Conservation (phyloP, 2,113 vertebrate genomes). For the Larimichthys polyactis region DNA sequence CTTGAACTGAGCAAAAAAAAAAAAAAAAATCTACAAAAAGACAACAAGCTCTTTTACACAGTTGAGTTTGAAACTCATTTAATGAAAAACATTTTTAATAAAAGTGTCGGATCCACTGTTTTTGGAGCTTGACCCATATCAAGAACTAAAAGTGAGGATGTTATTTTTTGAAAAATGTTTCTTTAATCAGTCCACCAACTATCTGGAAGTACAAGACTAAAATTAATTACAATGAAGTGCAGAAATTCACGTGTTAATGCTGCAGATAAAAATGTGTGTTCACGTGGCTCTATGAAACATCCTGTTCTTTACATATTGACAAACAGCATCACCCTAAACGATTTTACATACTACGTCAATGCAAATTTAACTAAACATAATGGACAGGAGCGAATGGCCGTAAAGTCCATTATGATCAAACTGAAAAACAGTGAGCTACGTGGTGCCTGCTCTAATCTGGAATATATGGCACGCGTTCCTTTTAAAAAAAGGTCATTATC, state of each 20-base stretch:
- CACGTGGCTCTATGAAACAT: background rate
- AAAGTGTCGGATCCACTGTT: background rate
- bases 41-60: background rate
- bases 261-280: background rate
- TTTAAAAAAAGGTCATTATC: slow-evolving; percentile 29
- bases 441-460: background rate
- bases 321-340: background rate
- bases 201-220: background rate
- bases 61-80: too few relatives aligned
- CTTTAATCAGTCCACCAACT: background rate
- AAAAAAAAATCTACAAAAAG: background rate
- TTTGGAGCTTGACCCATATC: background rate
- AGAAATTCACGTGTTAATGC: background rate
- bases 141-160: too few relatives aligned
- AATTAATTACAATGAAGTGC: background rate
- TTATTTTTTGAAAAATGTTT: background rate
- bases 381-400: background rate
- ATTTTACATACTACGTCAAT: background rate
- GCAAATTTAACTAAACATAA: slow-evolving; percentile 5
- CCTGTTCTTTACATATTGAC: slow-evolving; percentile 1
- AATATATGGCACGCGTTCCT: slow-evolving; percentile 32
- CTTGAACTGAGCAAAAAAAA: background rate
- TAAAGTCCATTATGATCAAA: slow-evolving; percentile 14
- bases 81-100: background rate
- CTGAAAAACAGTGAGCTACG: background rate